These are phyloP conservation scores for Lutraria rhynchaena DNA, from an alignment of 1,140 invertebrate species.

Conservation along the genomic window DNA sequence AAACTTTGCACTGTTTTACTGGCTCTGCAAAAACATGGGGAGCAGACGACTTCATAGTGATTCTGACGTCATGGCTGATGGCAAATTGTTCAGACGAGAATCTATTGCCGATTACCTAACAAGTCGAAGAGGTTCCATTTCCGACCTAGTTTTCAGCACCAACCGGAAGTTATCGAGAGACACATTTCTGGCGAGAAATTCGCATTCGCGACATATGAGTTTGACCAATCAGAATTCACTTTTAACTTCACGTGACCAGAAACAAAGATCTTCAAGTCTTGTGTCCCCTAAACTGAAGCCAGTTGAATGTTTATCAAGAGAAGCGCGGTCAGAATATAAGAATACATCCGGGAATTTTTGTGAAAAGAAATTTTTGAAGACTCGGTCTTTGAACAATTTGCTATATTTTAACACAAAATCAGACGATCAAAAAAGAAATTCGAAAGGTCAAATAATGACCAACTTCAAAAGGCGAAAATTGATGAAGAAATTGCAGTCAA, in stretches of 20 bases:
- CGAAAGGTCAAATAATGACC: neutral
- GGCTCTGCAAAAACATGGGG: too few relatives aligned
- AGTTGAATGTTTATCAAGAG: neutral
- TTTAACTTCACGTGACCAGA: neutral
- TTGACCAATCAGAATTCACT: neutral
- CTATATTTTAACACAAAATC: neutral
- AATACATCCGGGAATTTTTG: neutral
- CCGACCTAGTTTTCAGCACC: slow-evolving; percentile 39
- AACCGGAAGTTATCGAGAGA: slow-evolving; percentile 36
- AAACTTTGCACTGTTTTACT: too few relatives aligned
- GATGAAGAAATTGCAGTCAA: slow-evolving; percentile 13
- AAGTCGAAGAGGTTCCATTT: slow-evolving; percentile 45
- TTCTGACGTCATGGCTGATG: neutral
- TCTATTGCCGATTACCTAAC: slow-evolving; percentile 42
- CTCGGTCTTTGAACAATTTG: slow-evolving; percentile 30
- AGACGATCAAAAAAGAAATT: slow-evolving; percentile 14
- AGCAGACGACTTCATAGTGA: slow-evolving; percentile 34
- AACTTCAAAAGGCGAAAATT: slow-evolving; percentile 4
- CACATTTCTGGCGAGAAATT: neutral
- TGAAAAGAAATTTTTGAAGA: slow-evolving; percentile 38
- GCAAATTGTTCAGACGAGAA: slow-evolving; percentile 23
- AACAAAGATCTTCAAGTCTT: slow-evolving; percentile 48
- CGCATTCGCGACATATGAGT: slow-evolving; percentile 19
- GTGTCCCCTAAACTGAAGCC: neutral
- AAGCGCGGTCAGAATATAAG: slow-evolving; percentile 1